Evolutionary conservation across 2,113 vertebrate species (phyloP), one percentile per base, ranked within the genome.

Genomic region (Phalacrocorax aristotelis): DNA sequence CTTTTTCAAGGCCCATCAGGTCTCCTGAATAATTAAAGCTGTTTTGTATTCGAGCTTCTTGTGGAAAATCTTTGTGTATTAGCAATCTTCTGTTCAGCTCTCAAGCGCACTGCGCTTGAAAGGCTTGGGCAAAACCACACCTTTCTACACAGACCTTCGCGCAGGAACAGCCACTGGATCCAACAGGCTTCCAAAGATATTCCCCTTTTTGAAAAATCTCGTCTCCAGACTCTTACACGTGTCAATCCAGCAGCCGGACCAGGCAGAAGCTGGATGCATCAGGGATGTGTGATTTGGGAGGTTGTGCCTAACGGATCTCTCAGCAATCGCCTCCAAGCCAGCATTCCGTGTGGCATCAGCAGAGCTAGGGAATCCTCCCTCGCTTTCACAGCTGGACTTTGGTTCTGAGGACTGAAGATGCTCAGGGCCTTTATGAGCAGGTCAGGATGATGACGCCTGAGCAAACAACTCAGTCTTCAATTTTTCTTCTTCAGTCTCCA

Each of bases 361-460:
- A 48, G 29, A 48, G 15, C 13, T 13, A 7, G 19, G 15, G 40
- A 46, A 62, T 44, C 7, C 6, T 64, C 40, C 75, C 15, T 29
- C 49, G 14, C 23, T 29, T 48, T 25, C 15, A 22, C n/a, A 55
- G 49, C 66, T 25, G 10, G n/a, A 32, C 15, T 74, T 72, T 22
- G 44, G 55, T 61, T 46, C 21, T 52, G 42, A 34, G 23, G 49
- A 25, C 15, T 23, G 38, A 20, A 77, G 48, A 60, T 27, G 54
- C 40, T 42, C 54, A 62, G 25, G 19, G 54, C 34, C 12, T 40
- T 48, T 9, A 55, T 3, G 40, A 61, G 34, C 13, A 42, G 10
- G 48, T 17, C 1, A 3, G 49, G 49, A 29, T 10, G 55, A 38
- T 2, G 40, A 36, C 0, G 3, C 10, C 69, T 44, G n/a, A 62